These are phyloP conservation scores for Rhizomys pruinosus DNA, from an alignment of 2,113 vertebrate genomes.

Conservation along the genomic window DNA sequence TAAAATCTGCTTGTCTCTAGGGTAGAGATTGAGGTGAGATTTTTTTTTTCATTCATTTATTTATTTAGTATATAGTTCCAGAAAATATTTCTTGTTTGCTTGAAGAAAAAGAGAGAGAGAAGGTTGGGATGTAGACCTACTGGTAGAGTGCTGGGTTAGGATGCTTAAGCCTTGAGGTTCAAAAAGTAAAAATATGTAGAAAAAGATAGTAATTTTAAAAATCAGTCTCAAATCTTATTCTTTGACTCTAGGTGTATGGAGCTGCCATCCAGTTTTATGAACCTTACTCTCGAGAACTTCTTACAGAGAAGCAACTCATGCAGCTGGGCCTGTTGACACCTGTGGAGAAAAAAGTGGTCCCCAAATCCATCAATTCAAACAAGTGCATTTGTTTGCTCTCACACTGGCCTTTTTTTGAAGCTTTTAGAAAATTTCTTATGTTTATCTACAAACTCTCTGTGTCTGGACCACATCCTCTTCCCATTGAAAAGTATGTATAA, in stretches of 20 bases:
- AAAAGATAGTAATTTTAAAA: conserved; percentile 3
- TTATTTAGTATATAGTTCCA: conserved; percentile 1
- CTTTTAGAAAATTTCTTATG: conserved; percentile 97
- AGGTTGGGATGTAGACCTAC: not conserved
- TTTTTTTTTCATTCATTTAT: conserved; percentile 21
- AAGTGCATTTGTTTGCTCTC: conserved; percentile 99
- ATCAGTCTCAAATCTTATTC: conserved; percentile 36
- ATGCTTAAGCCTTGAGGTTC: not conserved
- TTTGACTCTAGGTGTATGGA: conserved; percentile 92
- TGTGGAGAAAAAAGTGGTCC: conserved; percentile 93
- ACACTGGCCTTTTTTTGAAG: conserved; percentile 98
- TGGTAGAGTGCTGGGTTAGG: not conserved
- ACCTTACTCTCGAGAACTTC: conserved; percentile 90
- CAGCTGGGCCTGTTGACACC: conserved; percentile 95
- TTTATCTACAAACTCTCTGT: conserved; percentile 98
- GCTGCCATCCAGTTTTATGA: conserved; percentile 99
- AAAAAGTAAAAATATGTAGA: not conserved
- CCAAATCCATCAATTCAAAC: conserved; percentile 94
- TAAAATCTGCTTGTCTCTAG: not conserved
- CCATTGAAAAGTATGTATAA: conserved; percentile 96
- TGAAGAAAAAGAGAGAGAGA: too few species aligned
- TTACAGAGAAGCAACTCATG: conserved; percentile 95
- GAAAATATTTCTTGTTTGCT: conserved; percentile 32
- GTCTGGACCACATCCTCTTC: conserved; percentile 96
- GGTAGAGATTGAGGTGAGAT: not conserved